Base-by-base conservation (phyloP, 2,113 vertebrate species). In the Aegotheles bennettii region DNA sequence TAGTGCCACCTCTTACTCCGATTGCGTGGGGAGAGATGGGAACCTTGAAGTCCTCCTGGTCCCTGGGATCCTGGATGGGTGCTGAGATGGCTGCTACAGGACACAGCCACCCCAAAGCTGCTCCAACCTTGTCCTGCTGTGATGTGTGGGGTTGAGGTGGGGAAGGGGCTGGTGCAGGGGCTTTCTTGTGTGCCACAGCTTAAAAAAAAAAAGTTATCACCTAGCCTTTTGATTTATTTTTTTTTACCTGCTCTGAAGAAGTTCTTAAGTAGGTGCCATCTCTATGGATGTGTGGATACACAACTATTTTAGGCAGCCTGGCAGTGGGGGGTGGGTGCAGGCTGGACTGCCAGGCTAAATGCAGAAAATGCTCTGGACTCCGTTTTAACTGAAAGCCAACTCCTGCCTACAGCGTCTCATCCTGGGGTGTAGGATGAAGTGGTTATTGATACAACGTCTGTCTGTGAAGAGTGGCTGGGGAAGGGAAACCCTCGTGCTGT, bases 341-440 rank as follows among this genome's bases (percentile, higher is more conserved):
- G 64, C 73, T 88, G 43, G 74, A 18, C 73, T 33, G 54, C 1
- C 6, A 64, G 81, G 69, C 77, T 82, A 45, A 78, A 87, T 60
- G 81, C 68, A 89, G 87, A 33, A 51, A 40, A 15, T 3, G 5
- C 84, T 91, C 40, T 0, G 78, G 61, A 68, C 43, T 21, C 17
- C 47, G 35, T 33, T 38, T 74, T n/a, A 29, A 14, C 61, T 69
- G 87, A 28, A 70, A 95, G 63, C 20, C 75, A 80, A 0, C 63
- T 93, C 71, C 76, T 85, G 75, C 94, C 79, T 77, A 70, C 81
- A 67, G 92, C 6, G 3, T 80, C 78, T 93, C 50, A 42, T 87
- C 60, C 63, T 38, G 36, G 54, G 45, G 67, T 61, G 80, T 50
- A 25, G 90, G 81, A 83, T 64, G 91, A 19, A 65, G 33, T 42